Conservation (phyloP, 2,888 invertebrate genomes). For the Caenorhabditis uteleia region DNA sequence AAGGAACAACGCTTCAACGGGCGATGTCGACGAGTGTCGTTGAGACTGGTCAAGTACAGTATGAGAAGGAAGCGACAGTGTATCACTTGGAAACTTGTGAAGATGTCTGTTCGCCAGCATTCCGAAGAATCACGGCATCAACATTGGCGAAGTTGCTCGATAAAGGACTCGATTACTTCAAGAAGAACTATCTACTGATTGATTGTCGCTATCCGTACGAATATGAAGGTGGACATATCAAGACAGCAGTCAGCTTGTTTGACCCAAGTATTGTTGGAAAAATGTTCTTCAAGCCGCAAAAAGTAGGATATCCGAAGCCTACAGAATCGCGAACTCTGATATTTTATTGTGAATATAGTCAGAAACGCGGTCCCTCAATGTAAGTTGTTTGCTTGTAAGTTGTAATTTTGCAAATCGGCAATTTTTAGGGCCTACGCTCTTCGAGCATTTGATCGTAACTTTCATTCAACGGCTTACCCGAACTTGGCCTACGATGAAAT, state of each 20-base stretch:
- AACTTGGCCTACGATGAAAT: slow-evolving; percentile 83
- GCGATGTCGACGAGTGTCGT: no score
- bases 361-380: slow-evolving; percentile 91
- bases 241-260: slow-evolving; percentile 38
- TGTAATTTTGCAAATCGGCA: no score
- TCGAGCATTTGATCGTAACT: slow-evolving; percentile 82
- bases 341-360: slow-evolving; percentile 84
- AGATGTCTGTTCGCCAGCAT: slow-evolving; percentile 20
- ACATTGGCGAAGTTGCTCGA: slow-evolving; percentile 20
- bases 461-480: slow-evolving; percentile 80
- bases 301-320: not conserved
- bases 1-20: no score
- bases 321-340: slow-evolving; percentile 29
- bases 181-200: slow-evolving; percentile 24
- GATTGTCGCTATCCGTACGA: slow-evolving; percentile 52
- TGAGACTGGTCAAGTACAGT: no score
- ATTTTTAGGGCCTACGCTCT: slow-evolving; percentile 80
- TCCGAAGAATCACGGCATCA: slow-evolving; percentile 26
- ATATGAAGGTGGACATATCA: slow-evolving; percentile 45
- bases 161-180: slow-evolving; percentile 8
- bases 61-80: not conserved
- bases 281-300: slow-evolving; percentile 24
- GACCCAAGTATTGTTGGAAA: slow-evolving; percentile 18
- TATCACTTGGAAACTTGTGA: slow-evolving; percentile 22
- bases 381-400: no score